Percentiles rank a stretch among this genome's conserved stretches.
Conservation (phyloP, 2,113 vertebrate species). For the Phylloscopus trochilus region DNA sequence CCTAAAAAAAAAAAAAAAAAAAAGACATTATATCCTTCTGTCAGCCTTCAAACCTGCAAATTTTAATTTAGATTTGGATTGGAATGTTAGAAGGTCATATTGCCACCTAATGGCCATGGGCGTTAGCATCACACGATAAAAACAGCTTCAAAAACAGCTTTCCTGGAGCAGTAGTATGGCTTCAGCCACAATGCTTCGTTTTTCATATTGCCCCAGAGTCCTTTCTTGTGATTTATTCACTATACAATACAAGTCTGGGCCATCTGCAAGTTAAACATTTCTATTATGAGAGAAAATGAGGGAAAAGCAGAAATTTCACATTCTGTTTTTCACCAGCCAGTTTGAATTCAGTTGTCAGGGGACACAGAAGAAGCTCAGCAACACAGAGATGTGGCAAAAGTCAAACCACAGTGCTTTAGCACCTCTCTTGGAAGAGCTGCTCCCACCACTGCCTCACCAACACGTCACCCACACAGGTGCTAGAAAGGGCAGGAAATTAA, state of each 20-base stretch:
- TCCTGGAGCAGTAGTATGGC: neutral
- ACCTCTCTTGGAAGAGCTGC: neutral
- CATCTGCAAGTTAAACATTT: neutral
- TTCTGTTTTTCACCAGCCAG: neutral
- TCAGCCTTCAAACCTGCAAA: neutral
- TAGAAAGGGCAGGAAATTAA: neutral
- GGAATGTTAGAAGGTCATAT: neutral
- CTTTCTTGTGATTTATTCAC: neutral
- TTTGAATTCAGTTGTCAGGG: neutral
- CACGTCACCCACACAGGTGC: neutral
- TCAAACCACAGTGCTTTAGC: neutral
- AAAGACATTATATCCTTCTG: neutral
- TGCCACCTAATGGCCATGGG: slow-evolving; percentile 67
- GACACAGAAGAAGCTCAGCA: neutral
- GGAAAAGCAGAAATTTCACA: neutral
- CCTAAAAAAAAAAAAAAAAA: slow-evolving; percentile 51
- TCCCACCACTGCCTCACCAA: neutral
- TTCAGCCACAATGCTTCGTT: neutral
- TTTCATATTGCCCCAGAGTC: neutral
- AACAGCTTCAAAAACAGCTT: neutral
- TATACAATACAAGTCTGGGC: neutral
- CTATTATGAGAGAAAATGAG: neutral
- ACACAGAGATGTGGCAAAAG: neutral
- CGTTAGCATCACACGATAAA: neutral
- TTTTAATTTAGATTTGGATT: neutral